Conservation (phyloP, 2,113 vertebrate species). For the Nerophis ophidion region DNA sequence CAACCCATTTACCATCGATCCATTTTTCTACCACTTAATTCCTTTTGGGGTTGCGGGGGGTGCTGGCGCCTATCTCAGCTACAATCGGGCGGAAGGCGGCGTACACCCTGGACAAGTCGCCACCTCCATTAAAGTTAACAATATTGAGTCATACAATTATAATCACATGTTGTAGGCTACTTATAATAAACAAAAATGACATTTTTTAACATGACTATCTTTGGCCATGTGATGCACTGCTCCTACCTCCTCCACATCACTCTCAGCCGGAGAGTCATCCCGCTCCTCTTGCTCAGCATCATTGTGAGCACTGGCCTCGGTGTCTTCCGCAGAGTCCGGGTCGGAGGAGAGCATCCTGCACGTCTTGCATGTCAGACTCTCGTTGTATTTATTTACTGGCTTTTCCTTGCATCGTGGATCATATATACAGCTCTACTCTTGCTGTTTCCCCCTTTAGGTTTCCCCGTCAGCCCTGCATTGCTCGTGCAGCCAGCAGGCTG, state of each 20-base stretch:
- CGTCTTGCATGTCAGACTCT: slow-evolving; percentile 57
- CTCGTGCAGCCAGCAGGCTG: slow-evolving; percentile 57
- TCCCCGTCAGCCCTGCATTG: slow-evolving; percentile 33
- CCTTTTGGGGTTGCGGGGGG: no score
- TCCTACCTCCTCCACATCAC: slow-evolving; percentile 69
- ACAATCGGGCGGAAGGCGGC: no score
- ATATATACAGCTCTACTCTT: slow-evolving; percentile 1
- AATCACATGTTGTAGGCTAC: no score
- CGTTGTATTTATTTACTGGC: slow-evolving; percentile 10
- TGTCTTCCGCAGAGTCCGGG: slow-evolving; percentile 65
- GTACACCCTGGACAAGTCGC: no score
- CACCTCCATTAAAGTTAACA: no score
- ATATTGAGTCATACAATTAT: no score
- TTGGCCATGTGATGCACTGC: neutral
- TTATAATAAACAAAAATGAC: no score
- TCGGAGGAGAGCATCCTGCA: slow-evolving; percentile 71
- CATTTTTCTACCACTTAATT: no score
- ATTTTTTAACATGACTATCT: no score
- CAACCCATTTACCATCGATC: no score
- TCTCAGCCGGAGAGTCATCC: slow-evolving; percentile 53
- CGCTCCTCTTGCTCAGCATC: slow-evolving; percentile 37
- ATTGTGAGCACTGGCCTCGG: slow-evolving; percentile 52
- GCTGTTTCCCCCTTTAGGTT: slow-evolving; percentile 1
- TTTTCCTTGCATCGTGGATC: slow-evolving; percentile 12
- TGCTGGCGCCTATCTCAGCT: no score